A percentile compares a stretch with the other conserved stretches of the same genome.
Evolutionary conservation across 2,888 invertebrate species (phyloP).

Genomic region (Pasiphila rectangulata): DNA sequence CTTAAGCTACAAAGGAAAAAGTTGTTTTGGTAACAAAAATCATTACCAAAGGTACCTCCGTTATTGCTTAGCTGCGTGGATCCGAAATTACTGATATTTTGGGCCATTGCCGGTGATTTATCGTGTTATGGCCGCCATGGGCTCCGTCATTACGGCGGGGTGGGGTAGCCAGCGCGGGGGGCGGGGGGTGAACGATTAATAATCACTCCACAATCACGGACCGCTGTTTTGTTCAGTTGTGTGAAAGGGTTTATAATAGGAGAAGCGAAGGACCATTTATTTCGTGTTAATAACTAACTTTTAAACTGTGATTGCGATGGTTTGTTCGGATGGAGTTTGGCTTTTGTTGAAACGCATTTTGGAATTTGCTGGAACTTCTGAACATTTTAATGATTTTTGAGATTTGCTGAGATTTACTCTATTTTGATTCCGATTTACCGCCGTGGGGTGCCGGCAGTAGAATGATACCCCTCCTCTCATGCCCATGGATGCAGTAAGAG

Average conservation of each 20-base stretch:
- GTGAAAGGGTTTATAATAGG: conserved; percentile 17
- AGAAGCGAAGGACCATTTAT: conserved; percentile 3
- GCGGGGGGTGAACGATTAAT: conserved; percentile 29
- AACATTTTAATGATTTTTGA: no score
- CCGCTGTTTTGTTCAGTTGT: conserved; percentile 18
- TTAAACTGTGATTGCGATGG: neutral
- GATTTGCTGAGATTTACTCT: no score
- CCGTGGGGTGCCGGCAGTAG: no score
- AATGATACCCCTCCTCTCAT: no score
- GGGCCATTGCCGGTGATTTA: conserved; percentile 62
- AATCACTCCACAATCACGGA: conserved; percentile 27
- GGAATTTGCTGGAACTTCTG: no score
- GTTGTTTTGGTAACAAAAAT: neutral
- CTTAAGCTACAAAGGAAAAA: neutral
- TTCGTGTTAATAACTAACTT: conserved; percentile 7
- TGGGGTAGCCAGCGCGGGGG: conserved; percentile 15
- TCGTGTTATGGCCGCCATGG: conserved; percentile 39
- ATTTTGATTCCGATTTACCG: no score
- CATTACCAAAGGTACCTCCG: conserved; percentile 14
- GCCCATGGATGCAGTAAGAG: no score
- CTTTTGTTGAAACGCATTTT: neutral
- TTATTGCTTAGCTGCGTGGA: conserved; percentile 28
- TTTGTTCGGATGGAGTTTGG: neutral
- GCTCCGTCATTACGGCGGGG: conserved; percentile 23
- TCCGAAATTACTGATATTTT: conserved; percentile 60